phyloP scores from a whole-genome alignment of 2,113 vertebrate species.

The Triplophysa rosa region DNA sequence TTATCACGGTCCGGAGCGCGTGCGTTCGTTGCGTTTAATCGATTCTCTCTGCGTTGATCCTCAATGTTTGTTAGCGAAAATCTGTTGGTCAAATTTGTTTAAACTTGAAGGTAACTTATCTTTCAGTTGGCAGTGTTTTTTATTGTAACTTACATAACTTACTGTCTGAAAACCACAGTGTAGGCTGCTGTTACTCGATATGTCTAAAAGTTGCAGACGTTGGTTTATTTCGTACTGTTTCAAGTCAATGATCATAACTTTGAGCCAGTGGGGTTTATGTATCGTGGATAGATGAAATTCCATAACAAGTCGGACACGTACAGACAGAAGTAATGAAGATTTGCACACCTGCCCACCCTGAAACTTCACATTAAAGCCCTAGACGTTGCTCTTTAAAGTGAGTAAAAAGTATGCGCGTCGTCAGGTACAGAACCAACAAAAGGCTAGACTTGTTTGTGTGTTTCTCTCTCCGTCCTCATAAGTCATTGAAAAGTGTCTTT shows the following conservation, averaged over 20 bases:
- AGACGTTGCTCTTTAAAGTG: not conserved
- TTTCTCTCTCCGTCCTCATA: not conserved
- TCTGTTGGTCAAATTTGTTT: no score
- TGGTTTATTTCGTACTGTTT: no score
- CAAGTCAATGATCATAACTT: not conserved
- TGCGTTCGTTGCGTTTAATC: not conserved
- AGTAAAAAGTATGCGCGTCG: not conserved
- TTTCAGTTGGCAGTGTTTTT: no score
- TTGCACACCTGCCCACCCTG: not conserved
- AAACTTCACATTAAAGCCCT: not conserved
- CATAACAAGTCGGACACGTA: conserved; percentile 3
- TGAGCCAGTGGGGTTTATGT: no score
- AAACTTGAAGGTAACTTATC: no score
- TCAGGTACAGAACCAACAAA: not conserved
- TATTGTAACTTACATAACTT: no score
- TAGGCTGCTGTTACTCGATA: not conserved
- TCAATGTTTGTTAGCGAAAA: not conserved
- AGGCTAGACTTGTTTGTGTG: not conserved
- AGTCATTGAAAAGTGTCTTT: not conserved
- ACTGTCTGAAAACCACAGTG: no score
- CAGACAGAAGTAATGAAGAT: not conserved
- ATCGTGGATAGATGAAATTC: not conserved
- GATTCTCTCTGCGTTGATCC: not conserved
- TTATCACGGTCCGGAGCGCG: not conserved
- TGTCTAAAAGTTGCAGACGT: not conserved